These are phyloP conservation scores for Watsonalla cultraria DNA, from an alignment of 2,888 invertebrate genomes.

Conservation along the genomic window DNA sequence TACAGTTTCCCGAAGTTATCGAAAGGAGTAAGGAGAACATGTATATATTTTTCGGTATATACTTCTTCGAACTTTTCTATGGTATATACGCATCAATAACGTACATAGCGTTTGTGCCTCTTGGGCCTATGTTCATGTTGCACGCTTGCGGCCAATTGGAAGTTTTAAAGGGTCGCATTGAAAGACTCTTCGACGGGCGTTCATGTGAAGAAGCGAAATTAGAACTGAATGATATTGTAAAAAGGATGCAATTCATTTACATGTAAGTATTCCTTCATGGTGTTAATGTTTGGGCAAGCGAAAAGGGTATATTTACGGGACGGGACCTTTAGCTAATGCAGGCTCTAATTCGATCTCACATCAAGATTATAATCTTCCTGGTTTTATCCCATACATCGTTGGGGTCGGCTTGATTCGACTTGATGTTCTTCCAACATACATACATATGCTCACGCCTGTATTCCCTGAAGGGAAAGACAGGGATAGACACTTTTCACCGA, in stretches of 20 bases:
- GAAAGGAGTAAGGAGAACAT: constrained; percentile 26
- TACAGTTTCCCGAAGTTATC: constrained; percentile 28
- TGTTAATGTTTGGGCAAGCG: background rate
- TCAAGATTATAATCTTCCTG: no score
- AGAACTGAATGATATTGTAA: constrained; percentile 28
- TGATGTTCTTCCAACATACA: no score
- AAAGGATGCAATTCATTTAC: constrained; percentile 30
- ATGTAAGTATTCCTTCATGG: constrained; percentile 14
- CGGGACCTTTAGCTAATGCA: background rate
- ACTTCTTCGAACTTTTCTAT: constrained; percentile 10
- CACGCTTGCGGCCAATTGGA: constrained; percentile 50
- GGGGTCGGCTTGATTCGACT: no score
- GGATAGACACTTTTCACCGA: no score
- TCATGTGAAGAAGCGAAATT: constrained; percentile 14
- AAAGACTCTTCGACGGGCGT: constrained; percentile 24
- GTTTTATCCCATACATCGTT: no score
- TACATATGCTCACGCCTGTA: no score
- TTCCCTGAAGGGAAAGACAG: no score
- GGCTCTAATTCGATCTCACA: no score
- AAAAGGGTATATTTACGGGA: constrained; percentile 1
- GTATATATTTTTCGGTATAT: constrained; percentile 13
- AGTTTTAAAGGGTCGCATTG: constrained; percentile 26
- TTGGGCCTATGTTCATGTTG: constrained; percentile 46
- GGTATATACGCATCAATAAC: constrained; percentile 20
- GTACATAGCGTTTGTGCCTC: constrained; percentile 35